phyloP scores from a whole-genome alignment of 2,113 vertebrate species.

The Rana temporaria region DNA sequence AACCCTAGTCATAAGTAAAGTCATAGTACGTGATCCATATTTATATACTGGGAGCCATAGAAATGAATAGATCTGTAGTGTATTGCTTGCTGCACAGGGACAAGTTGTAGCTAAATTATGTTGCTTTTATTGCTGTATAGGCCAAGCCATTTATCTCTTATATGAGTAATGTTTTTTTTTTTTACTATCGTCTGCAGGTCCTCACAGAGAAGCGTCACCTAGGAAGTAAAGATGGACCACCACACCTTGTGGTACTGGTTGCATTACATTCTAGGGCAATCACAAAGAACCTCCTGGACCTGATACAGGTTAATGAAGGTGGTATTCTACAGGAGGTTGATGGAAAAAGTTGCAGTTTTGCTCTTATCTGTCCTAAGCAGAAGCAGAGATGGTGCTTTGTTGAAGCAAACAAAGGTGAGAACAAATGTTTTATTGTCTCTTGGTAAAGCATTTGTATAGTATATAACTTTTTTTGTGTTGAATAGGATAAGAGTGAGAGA shows the following conservation, averaged over 20 bases:
- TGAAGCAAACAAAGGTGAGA: constrained; percentile 77
- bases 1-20: no score
- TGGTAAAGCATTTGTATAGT: no score
- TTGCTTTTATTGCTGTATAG: background rate
- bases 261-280: constrained; percentile 76
- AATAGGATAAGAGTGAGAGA: no score
- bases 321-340: constrained; percentile 67
- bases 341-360: constrained; percentile 73
- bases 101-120: no score
- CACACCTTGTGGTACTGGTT: constrained; percentile 87
- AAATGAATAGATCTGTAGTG: no score
- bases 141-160: background rate
- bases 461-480: no score
- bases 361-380: constrained; percentile 80
- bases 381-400: constrained; percentile 91
- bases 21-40: no score
- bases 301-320: constrained; percentile 74
- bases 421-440: background rate
- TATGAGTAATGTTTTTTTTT: background rate
- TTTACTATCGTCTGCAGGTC: constrained; percentile 77
- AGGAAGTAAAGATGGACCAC: constrained; percentile 88
- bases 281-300: constrained; percentile 60
- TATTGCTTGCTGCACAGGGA: no score
- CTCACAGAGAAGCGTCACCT: constrained; percentile 88
- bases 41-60: no score